Base-by-base conservation (phyloP, 2,797 vertebrate species). In the Clarias laeviceps region DNA sequence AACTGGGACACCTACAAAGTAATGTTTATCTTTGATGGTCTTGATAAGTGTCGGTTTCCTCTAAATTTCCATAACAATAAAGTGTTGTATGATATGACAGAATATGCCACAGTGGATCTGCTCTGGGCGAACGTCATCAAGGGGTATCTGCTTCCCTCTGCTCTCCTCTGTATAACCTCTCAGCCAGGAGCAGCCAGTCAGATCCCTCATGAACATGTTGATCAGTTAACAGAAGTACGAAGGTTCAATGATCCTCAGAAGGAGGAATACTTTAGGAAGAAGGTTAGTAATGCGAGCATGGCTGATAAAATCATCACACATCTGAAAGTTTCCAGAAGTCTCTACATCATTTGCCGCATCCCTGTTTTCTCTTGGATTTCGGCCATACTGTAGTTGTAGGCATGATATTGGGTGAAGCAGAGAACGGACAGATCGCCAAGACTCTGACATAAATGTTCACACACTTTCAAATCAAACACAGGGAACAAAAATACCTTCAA, bases 371-470 rank as follows among this genome's bases (percentile, higher is more conserved):
- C 32, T 37, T 64, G 57, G 20, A 64, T 64, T n/a, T 62, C 15
- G 27, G 77, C 77, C 7, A 45, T n/a, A n/a, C n/a, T n/a, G n/a
- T n/a, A 27, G 61, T 80, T 65, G 2, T 78, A 34, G 29, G 27
- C 6, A 80, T 24, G 50, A 65, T 50, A 37, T 18, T 40, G 15
- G 5, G 59, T 27, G 24, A 62, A 80, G 77, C 59, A 80, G 34
- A 61, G 56, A 79, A 79, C 2, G 0, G 14, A 64, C 34, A 62
- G 22, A 79, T 64, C 59, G 14, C 32, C 22, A 62, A 34, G 32
- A 79, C 59, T 78, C 74, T 79, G 57, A 40, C 32, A n/a, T 34
- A 64, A 29, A 80, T 80, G 37, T 80, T 80, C 61, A 40, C 61
- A 80, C 9, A 40, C 34, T 79, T 80, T 64, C 7, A 45, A 24